Evolutionary conservation across 2,113 vertebrate genomes (phyloP).

Genomic region (Sinosuthora webbiana): DNA sequence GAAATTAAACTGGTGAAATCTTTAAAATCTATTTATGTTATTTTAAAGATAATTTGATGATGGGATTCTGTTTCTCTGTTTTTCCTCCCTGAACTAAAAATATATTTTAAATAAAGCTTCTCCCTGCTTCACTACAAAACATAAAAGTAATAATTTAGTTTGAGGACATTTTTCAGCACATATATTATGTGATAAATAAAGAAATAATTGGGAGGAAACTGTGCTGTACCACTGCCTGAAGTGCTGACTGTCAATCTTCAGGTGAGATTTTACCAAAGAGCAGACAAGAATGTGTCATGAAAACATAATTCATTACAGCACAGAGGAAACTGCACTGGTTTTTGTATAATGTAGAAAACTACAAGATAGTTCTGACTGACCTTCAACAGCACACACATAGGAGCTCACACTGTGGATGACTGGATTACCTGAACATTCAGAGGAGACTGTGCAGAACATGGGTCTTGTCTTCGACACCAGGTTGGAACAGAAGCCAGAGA

Average conservation of each 20-base stretch:
- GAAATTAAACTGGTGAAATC: not conserved
- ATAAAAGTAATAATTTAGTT: not conserved
- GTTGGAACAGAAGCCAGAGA: not conserved
- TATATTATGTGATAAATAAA: not conserved
- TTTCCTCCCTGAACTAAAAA: not conserved
- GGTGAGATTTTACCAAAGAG: not conserved
- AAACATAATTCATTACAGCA: not conserved
- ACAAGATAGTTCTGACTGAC: not conserved
- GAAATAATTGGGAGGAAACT: not conserved
- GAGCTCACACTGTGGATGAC: not conserved
- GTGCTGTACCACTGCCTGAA: not conserved
- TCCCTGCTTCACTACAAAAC: not conserved
- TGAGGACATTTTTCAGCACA: not conserved
- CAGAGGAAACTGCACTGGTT: not conserved
- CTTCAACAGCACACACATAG: not conserved
- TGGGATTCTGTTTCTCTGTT: not conserved
- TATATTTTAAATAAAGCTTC: not conserved
- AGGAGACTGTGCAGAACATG: rapidly evolving
- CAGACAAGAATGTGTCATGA: not conserved
- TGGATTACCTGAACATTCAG: not conserved
- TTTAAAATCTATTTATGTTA: not conserved
- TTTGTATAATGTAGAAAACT: not conserved
- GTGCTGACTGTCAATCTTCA: not conserved
- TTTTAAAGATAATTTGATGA: not conserved
- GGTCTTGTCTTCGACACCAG: rapidly evolving